Percentiles rank a stretch among this genome's conserved stretches.
Evolutionary conservation across 2,797 vertebrate species (phyloP).

Genomic region (Gallirallus australis): DNA sequence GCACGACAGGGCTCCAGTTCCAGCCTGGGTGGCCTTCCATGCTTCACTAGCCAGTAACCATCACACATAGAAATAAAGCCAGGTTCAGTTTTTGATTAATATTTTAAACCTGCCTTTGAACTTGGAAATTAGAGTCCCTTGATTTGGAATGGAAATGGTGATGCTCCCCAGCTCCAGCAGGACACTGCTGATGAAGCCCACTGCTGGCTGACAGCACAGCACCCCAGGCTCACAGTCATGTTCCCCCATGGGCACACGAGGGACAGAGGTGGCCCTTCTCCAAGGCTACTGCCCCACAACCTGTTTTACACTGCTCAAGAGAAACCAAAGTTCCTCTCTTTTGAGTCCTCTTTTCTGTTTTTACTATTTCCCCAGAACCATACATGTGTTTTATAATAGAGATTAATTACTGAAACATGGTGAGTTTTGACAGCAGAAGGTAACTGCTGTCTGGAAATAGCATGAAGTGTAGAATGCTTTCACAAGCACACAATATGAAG

Average conservation of each 20-base stretch:
- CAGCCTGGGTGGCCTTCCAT: not conserved
- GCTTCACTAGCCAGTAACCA: not conserved
- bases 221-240: too few relatives aligned
- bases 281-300: not conserved
- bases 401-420: conserved; percentile 38
- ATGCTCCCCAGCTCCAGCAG: not conserved
- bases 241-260: not conserved
- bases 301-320: not conserved
- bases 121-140: not conserved
- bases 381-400: conserved; percentile 29
- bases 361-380: not conserved
- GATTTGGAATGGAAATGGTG: not conserved
- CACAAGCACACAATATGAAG: not conserved
- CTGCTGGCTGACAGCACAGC: not conserved
- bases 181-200: not conserved
- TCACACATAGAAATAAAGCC: not conserved
- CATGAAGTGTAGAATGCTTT: not conserved
- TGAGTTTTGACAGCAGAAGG: conserved; percentile 10
- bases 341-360: not conserved
- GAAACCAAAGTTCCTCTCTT: not conserved
- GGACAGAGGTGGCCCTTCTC: not conserved
- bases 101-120: not conserved
- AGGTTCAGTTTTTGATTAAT: not conserved
- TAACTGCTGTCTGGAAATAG: conserved; percentile 5
- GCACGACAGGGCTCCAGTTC: rapidly evolving